A percentile compares a stretch with the other conserved stretches of the same genome.
Conservation (phyloP, 2,797 vertebrate species). For the Chelon auratus region DNA sequence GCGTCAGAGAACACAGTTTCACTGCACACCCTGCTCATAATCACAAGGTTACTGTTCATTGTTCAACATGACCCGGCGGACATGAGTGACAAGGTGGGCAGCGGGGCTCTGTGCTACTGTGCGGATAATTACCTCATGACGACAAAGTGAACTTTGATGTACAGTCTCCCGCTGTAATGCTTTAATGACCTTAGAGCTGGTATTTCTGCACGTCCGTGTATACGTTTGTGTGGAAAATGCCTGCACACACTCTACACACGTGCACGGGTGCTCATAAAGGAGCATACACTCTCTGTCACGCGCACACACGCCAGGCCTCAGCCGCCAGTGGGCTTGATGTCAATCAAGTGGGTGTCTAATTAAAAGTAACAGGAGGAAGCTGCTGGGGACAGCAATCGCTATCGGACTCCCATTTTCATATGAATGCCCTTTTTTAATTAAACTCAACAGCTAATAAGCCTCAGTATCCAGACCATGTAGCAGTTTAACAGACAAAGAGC, state of each 20-base stretch:
- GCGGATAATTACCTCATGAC: slow-evolving; percentile 82
- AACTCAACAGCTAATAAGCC: slow-evolving; percentile 90
- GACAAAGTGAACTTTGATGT: slow-evolving; percentile 84
- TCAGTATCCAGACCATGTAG: slow-evolving; percentile 89
- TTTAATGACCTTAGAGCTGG: slow-evolving; percentile 79
- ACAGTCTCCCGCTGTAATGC: slow-evolving; percentile 63
- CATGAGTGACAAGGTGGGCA: slow-evolving; percentile 80
- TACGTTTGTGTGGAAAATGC: slow-evolving; percentile 57
- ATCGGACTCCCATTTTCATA: slow-evolving; percentile 90
- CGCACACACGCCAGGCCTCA: slow-evolving; percentile 49
- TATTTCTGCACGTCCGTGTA: slow-evolving; percentile 53
- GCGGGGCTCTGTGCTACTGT: slow-evolving; percentile 59
- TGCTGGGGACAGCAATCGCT: slow-evolving; percentile 88
- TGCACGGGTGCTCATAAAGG: slow-evolving; percentile 26
- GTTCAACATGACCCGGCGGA: slow-evolving; percentile 73
- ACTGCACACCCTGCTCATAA: slow-evolving; percentile 71
- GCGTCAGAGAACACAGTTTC: slow-evolving; percentile 59
- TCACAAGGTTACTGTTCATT: slow-evolving; percentile 80
- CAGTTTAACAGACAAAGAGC: slow-evolving; percentile 88
- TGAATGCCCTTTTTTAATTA: slow-evolving; percentile 92
- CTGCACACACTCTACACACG: slow-evolving; percentile 36
- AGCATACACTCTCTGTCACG: slow-evolving; percentile 4
- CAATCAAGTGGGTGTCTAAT: slow-evolving; percentile 89
- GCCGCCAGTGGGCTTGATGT: slow-evolving; percentile 81
- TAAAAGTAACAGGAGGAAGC: slow-evolving; percentile 89